A percentile compares a stretch with the other conserved stretches of the same genome.
These are phyloP conservation scores for Astatoreochromis straeleni DNA, from an alignment of 2,113 vertebrate genomes.

Conservation along the genomic window DNA sequence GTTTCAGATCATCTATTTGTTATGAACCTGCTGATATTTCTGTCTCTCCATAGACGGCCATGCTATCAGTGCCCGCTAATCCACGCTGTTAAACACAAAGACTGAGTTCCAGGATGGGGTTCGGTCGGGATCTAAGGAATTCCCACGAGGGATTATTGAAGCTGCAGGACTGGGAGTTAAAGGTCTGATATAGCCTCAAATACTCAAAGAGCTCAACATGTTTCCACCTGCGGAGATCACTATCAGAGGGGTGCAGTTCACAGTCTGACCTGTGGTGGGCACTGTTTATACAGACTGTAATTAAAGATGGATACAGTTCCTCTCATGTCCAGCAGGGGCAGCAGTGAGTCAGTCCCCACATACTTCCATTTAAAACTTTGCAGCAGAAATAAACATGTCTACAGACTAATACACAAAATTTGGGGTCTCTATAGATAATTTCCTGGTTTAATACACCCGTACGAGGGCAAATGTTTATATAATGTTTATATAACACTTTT, in stretches of 20 bases:
- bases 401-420: background rate
- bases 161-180: conserved; percentile 96
- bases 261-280: background rate
- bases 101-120: conserved; percentile 78
- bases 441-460: background rate
- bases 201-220: background rate
- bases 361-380: background rate
- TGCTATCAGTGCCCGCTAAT: conserved; percentile 1
- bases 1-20: background rate
- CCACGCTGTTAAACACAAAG: background rate
- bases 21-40: background rate
- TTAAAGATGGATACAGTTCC: background rate
- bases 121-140: conserved; percentile 90
- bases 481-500: background rate
- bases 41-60: conserved; percentile 29
- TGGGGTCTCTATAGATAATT: background rate
- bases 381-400: background rate
- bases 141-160: conserved; percentile 95
- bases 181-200: conserved; percentile 39
- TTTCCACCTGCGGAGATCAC: background rate
- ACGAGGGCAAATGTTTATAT: background rate
- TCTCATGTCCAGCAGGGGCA: background rate
- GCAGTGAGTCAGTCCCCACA: background rate
- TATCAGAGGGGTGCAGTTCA: background rate
- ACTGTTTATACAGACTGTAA: background rate